A percentile compares a stretch with the other conserved stretches of the same genome.
Evolutionary conservation across 2,113 vertebrate species (phyloP).

Genomic region (human): GRCh38 chr2:190622001-190622500

Average conservation of each 20-base stretch:
- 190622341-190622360: not conserved
- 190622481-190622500: not conserved
- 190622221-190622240: not conserved
- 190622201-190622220: not conserved
- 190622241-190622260: not conserved
- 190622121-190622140: not conserved
- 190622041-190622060: no score
- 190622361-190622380: not conserved
- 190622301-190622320: not conserved
- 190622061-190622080: no score
- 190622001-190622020: not conserved
- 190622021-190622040: not conserved
- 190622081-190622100: not conserved
- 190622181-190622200: not conserved
- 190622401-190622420: no score
- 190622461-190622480: constrained; percentile 14
- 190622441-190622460: not conserved
- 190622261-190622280: not conserved
- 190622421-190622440: not conserved
- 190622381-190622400: not conserved
- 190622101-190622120: not conserved
- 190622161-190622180: not conserved
- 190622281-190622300: not conserved
- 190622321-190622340: not conserved
- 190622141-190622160: not conserved